Base-by-base conservation (phyloP, 2,797 vertebrate species). In the Sibirionetta formosa region DNA sequence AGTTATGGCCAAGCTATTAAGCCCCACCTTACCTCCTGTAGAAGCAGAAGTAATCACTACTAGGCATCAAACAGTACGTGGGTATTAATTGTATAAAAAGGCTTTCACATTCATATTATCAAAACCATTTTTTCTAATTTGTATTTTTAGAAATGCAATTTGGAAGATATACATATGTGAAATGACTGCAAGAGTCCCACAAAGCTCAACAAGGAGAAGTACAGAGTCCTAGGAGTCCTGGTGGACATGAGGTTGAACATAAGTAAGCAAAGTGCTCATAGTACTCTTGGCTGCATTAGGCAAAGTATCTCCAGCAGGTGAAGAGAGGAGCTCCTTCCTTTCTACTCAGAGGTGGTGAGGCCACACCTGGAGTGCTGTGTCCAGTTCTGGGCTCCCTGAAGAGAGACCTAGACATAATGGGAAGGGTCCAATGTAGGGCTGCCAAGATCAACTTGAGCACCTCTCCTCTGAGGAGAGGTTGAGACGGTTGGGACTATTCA, bases 61-160 rank as follows among this genome's bases (percentile, higher is more conserved):
- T 72, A 70, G 86, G 70, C 54, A 94, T 85, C 69, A 85, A 91
- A 82, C 70, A 82, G 33, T 85, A 89, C 69, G 63, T 60, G 82
- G 54, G 64, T 90, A 96, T 84, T 57, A 80, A 91, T 90, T 84
- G 66, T 29, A 83, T n/a, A 93, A 86, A 94, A 87, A 51, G 22
- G 65, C 14, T 88, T 96, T 77, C 81, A 86, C 58, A 80, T 22
- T 85, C 56, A 19, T 13, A n/a, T 58, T 85, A 20, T 88, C 56
- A 88, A 84, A 92, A 92, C 36, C 83, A 14, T 24, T 86, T 96
- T 84, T 65, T 64, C 70, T 88, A 90, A 91, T 35, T 72, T 92
- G 61, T 94, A 8, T 66, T 90, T 42, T 83, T 63, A 68, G 83
- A 38, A 91, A 36, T 2, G 1, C 26, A 69, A 31, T 80, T 91